phyloP scores from a whole-genome alignment of 2,888 invertebrate species.

The Heliconius charithonia region DNA sequence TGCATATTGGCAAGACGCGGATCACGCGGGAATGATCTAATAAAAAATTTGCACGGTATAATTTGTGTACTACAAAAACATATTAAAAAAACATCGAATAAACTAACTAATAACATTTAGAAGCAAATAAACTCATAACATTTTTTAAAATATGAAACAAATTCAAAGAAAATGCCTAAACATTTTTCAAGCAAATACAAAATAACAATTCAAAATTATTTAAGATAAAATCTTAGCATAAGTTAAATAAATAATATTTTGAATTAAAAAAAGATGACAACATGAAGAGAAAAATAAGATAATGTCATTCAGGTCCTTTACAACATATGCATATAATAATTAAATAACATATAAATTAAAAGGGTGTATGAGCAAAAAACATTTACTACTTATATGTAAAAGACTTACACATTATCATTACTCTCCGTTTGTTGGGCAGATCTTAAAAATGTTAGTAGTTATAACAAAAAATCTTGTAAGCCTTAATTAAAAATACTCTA shows the following conservation, averaged over 20 bases:
- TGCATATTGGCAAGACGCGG: slow-evolving; percentile 71
- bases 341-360: background rate
- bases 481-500: background rate
- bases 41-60: background rate
- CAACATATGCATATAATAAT: background rate
- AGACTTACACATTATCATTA: slow-evolving; percentile 62
- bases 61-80: background rate
- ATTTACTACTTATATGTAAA: slow-evolving; percentile 23
- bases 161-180: background rate
- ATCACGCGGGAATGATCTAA: slow-evolving; percentile 67
- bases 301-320: background rate
- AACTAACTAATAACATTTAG: slow-evolving; percentile 15
- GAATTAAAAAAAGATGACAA: background rate
- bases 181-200: background rate
- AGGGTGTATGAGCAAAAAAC: background rate
- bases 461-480: slow-evolving; percentile 1
- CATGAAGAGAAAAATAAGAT: background rate
- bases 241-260: background rate
- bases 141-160: background rate
- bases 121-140: background rate
- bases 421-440: slow-evolving; percentile 57
- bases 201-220: background rate
- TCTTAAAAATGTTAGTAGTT: slow-evolving; percentile 57
- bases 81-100: slow-evolving; percentile 3
- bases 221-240: background rate